phyloP scores from a whole-genome alignment of 2,797 vertebrate species.

The Characodon lateralis region DNA sequence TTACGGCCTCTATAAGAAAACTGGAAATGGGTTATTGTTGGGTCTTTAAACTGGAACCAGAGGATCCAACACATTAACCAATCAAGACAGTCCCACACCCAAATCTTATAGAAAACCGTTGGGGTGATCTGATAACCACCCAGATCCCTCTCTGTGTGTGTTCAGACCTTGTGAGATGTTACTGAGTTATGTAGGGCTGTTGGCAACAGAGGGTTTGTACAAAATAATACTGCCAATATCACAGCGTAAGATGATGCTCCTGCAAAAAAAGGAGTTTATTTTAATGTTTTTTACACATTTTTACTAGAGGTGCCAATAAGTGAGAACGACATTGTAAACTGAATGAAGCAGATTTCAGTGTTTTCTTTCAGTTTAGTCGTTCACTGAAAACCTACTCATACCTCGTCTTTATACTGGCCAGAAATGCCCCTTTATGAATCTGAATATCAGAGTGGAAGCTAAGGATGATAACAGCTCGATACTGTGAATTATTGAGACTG shows the following conservation, averaged over 20 bases:
- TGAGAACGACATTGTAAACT: neutral
- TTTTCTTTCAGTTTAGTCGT: neutral
- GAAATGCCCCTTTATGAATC: constrained; percentile 22
- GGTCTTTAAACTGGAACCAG: neutral
- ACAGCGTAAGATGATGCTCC: neutral
- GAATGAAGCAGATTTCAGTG: neutral
- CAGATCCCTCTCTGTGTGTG: neutral
- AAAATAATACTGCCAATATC: neutral
- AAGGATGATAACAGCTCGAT: constrained; percentile 37
- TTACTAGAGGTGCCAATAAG: neutral
- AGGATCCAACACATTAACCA: neutral
- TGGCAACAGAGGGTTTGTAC: neutral
- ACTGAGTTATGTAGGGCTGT: neutral
- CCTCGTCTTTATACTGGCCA: constrained; percentile 1
- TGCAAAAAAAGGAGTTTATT: neutral
- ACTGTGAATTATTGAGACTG: constrained; percentile 66
- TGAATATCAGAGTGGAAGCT: constrained; percentile 22
- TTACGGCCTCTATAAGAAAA: neutral
- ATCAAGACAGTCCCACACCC: neutral
- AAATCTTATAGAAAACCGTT: neutral
- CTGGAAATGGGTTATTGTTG: neutral
- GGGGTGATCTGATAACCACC: neutral
- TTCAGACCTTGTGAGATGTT: neutral
- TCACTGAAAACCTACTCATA: neutral
- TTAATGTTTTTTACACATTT: neutral